Conservation (phyloP, 2,888 invertebrate genomes). For the Xestia ashworthii region DNA sequence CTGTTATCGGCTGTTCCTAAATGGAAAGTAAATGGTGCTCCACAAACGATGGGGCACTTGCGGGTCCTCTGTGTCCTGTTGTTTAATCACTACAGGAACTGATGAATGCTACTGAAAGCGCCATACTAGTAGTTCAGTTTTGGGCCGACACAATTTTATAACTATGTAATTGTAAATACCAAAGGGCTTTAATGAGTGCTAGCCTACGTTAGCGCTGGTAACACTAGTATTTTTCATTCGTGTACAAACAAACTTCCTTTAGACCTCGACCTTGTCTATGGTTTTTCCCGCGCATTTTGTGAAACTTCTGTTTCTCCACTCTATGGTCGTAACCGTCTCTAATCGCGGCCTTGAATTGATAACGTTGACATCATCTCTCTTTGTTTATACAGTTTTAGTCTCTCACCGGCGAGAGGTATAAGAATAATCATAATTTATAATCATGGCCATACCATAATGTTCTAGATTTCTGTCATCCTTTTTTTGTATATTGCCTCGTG, state of each 20-base stretch:
- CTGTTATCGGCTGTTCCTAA: too few relatives aligned
- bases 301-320: conserved; percentile 34
- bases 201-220: too few relatives aligned
- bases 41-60: too few relatives aligned
- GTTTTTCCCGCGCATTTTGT: neutral
- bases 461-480: neutral
- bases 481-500: neutral
- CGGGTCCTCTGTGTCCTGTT: too few relatives aligned
- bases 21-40: too few relatives aligned
- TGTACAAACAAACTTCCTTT: neutral
- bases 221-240: neutral
- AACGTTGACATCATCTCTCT: conserved; percentile 53
- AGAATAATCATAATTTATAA: conserved; percentile 22
- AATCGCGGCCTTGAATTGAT: conserved; percentile 55
- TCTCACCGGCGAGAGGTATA: conserved; percentile 10
- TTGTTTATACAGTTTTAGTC: conserved; percentile 21
- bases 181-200: too few relatives aligned
- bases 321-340: conserved; percentile 28
- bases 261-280: neutral
- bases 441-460: neutral
- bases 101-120: too few relatives aligned
- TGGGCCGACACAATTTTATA: too few relatives aligned
- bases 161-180: too few relatives aligned
- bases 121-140: too few relatives aligned
- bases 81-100: too few relatives aligned